Base-by-base conservation (phyloP, 2,113 vertebrate genomes). In the Grantiella picta region DNA sequence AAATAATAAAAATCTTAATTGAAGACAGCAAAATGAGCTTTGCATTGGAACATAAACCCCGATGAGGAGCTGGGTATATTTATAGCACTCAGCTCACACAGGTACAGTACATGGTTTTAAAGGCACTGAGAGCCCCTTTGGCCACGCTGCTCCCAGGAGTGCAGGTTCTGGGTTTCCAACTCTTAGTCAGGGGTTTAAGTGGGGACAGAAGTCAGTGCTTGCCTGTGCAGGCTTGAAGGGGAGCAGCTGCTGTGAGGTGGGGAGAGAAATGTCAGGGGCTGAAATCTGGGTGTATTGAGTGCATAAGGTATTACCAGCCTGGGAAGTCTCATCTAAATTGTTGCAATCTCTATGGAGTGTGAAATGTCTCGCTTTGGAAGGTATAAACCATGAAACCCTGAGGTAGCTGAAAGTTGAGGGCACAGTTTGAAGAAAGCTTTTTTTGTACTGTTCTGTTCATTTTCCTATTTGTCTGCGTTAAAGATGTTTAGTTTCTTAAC, bases 1-100 rank as follows among this genome's bases (percentile, higher is more conserved):
- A 92, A 93, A 94, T 63, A 75, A 82, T 88, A 90, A 79, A 85
- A 94, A 57, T 72, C n/a, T 77, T 76, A 77, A 86, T 40, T 86
- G 79, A 79, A 90, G 50, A 16, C 44, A 85, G 47, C 33, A 63
- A 68, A 78, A 59, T 6, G 23, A 90, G 50, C 35, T 83, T 90
- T 83, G 70, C 25, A 57, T 44, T 56, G 78, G 49, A 79, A 90
- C 88, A 90, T 69, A 79, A 95, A 80, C 36, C 31, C 21, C 75
- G 49, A 25, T 1, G 4, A 65, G 76, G 61, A 61, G 12, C 42
- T 63, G 13, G 12, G 22, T 38, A 16, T 25, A 2, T 94, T 73
- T 73, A 59, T 27, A 50, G 36, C n/a, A 79, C 80, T 21, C 31
- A 45, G 50, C 88, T 82, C 38, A 42, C 50, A 60, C 10, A 85